A percentile compares a stretch with the other conserved stretches of the same genome.
These are phyloP conservation scores for Otus scops DNA, from an alignment of 2,797 vertebrate species.

Conservation along the genomic window DNA sequence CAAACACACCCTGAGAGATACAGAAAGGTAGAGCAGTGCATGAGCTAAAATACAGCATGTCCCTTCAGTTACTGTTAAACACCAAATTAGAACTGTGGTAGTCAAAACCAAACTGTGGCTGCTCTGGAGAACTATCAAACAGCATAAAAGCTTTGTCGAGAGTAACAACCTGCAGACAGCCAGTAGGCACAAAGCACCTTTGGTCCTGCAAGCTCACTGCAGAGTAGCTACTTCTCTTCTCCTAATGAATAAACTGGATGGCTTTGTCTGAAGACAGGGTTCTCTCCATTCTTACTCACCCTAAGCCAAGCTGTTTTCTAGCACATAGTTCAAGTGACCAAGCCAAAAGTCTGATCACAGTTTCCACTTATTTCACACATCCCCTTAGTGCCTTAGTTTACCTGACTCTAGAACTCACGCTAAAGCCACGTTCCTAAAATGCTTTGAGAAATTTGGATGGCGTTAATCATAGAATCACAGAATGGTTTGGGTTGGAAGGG, in stretches of 20 bases:
- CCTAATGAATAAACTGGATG: not conserved
- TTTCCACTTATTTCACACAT: not conserved
- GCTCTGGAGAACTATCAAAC: not conserved
- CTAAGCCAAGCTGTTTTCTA: not conserved
- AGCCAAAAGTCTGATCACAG: not conserved
- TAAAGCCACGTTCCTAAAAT: not conserved
- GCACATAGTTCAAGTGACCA: not conserved
- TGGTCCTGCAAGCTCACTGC: not conserved
- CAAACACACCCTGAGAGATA: not conserved
- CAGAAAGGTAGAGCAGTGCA: not conserved
- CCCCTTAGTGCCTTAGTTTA: not conserved
- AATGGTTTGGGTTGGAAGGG: too few relatives aligned
- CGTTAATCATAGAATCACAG: not conserved
- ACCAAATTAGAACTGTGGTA: not conserved
- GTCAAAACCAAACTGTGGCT: not conserved
- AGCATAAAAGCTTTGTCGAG: not conserved
- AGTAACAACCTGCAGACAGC: not conserved
- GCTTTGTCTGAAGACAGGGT: not conserved
- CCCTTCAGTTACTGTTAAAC: not conserved
- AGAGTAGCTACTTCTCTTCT: not conserved
- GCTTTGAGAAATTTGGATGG: not conserved
- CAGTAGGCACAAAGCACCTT: not conserved
- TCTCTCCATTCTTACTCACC: not conserved
- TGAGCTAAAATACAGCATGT: not conserved
- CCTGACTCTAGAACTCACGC: not conserved